These are phyloP conservation scores for Mesorhabditis sp. DNA, from an alignment of 2,888 invertebrate species.

Conservation along the genomic window DNA sequence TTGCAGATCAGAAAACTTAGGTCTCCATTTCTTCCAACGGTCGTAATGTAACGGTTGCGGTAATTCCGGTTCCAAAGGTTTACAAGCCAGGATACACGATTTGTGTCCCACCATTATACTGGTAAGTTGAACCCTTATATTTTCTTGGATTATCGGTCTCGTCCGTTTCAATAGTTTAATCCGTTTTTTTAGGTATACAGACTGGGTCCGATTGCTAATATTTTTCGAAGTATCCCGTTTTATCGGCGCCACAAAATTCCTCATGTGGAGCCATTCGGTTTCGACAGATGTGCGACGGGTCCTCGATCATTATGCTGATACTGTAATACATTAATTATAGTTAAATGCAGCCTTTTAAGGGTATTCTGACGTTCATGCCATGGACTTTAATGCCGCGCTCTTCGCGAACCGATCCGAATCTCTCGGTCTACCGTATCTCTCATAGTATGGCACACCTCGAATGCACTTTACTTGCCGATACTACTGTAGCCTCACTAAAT, in stretches of 20 bases:
- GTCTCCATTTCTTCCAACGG: not conserved
- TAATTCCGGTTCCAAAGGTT: not conserved
- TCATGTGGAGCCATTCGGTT: not conserved
- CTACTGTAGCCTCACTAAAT: not conserved
- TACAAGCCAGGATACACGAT: not conserved
- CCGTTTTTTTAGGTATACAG: conserved; percentile 4
- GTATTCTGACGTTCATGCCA: not conserved
- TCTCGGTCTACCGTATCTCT: conserved; percentile 1
- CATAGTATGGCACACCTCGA: not conserved
- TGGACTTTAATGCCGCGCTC: not conserved
- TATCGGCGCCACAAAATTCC: not conserved
- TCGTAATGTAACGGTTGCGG: not conserved
- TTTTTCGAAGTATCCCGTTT: not conserved
- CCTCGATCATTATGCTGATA: not conserved
- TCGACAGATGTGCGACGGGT: not conserved
- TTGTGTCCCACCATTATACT: not conserved
- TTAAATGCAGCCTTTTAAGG: not conserved
- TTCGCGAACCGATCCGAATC: not conserved
- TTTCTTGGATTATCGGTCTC: not conserved
- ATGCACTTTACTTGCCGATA: not conserved
- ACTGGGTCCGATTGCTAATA: not conserved
- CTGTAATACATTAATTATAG: not conserved
- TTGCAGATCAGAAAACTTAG: not conserved
- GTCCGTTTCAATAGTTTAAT: not conserved
- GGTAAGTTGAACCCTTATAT: not conserved